Evolutionary conservation across 2,113 vertebrate species (phyloP).

Genomic region (Tachysurus fulvidraco): DNA sequence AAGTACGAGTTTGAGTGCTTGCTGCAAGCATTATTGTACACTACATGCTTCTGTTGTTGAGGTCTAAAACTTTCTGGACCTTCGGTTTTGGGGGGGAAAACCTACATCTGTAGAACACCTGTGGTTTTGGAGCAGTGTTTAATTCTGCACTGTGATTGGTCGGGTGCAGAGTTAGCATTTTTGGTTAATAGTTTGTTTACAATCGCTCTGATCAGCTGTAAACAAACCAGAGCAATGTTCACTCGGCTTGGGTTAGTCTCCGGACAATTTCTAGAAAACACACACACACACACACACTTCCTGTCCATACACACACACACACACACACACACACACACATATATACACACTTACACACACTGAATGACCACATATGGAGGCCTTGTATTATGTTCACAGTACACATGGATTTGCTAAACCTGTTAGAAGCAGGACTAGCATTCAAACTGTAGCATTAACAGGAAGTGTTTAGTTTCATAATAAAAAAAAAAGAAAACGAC

Average conservation of each 20-base stretch:
- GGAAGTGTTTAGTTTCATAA: neutral
- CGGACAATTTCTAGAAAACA: neutral
- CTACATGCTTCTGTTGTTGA: neutral
- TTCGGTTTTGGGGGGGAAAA: neutral
- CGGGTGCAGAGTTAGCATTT: slow-evolving; percentile 26
- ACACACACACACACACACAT: neutral
- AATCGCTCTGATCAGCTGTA: slow-evolving; percentile 28
- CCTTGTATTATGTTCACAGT: neutral
- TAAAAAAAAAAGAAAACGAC: too few species aligned
- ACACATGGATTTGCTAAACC: neutral
- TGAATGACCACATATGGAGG: neutral
- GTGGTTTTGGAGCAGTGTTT: slow-evolving; percentile 38
- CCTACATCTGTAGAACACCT: slow-evolving; percentile 55
- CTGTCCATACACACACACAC: neutral
- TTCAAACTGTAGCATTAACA: neutral
- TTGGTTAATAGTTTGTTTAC: slow-evolving; percentile 31
- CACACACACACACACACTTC: neutral
- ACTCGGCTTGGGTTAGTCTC: neutral
- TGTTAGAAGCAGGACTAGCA: neutral
- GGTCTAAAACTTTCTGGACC: neutral
- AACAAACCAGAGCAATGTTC: slow-evolving; percentile 28
- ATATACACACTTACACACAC: neutral
- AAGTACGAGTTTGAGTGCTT: neutral
- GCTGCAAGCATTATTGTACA: neutral
- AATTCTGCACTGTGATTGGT: slow-evolving; percentile 40